Evolutionary conservation across 2,888 invertebrate species (phyloP).

Genomic region (Parascotia fuliginaria): DNA sequence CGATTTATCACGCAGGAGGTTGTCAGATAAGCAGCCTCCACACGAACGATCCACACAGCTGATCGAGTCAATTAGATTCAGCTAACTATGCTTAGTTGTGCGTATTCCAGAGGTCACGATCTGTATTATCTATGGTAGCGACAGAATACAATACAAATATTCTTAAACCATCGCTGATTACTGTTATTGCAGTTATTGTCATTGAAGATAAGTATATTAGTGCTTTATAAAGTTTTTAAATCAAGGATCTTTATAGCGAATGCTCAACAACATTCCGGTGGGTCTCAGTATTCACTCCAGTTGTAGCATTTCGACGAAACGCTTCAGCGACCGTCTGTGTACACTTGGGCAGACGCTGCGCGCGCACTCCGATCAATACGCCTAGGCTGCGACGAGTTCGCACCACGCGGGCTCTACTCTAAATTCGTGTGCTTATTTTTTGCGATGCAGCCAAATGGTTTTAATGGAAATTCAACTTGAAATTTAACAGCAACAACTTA

Average conservation of each 20-base stretch:
- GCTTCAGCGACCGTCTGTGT: conserved; percentile 75
- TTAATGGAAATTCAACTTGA: conserved; percentile 56
- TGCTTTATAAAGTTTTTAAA: conserved; percentile 1
- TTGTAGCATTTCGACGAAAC: conserved; percentile 71
- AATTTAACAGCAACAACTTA: conserved; percentile 46
- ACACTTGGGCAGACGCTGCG: conserved; percentile 78
- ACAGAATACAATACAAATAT: conserved; percentile 12
- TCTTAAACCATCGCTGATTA: too few relatives aligned
- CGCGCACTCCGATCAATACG: conserved; percentile 84
- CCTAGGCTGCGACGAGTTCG: conserved; percentile 73
- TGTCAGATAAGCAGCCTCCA: conserved; percentile 65
- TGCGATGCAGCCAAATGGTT: conserved; percentile 61
- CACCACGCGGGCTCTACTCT: conserved; percentile 72
- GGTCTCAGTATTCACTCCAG: conserved; percentile 73
- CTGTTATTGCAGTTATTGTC: too few relatives aligned
- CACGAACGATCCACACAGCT: conserved; percentile 54
- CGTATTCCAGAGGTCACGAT: conserved; percentile 26
- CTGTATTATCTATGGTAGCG: conserved; percentile 24
- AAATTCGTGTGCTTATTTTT: conserved; percentile 76
- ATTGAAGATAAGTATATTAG: neutral
- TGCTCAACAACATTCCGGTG: conserved; percentile 70
- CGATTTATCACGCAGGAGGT: conserved; percentile 75
- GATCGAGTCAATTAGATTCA: conserved; percentile 54
- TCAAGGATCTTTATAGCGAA: conserved; percentile 22
- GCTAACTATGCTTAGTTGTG: conserved; percentile 43